These are phyloP conservation scores for Mythimna albipuncta DNA, from an alignment of 2,888 invertebrate species.

Conservation along the genomic window DNA sequence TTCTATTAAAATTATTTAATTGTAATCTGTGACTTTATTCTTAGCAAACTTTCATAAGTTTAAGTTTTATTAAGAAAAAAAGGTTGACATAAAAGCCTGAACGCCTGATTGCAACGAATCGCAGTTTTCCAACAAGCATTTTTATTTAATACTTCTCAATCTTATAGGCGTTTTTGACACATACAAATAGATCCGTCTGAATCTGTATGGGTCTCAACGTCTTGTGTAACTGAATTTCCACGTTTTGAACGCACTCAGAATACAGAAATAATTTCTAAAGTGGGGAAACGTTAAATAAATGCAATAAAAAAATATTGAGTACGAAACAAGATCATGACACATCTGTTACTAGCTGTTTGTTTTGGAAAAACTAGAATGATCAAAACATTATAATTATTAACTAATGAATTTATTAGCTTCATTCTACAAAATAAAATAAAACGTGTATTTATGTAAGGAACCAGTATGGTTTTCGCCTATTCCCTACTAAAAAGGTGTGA, in stretches of 20 bases:
- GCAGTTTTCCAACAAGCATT: background rate
- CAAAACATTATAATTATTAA: no score
- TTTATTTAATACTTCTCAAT: background rate
- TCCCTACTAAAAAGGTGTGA: no score
- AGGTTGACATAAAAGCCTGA: background rate
- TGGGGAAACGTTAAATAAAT: no score
- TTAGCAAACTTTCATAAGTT: background rate
- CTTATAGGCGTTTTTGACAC: background rate
- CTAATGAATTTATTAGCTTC: background rate
- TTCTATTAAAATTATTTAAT: background rate
- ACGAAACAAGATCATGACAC: background rate
- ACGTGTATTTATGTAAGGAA: no score
- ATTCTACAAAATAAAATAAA: background rate
- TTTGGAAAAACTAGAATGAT: no score
- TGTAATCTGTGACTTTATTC: background rate
- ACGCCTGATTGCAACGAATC: background rate
- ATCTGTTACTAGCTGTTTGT: background rate
- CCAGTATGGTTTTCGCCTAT: no score
- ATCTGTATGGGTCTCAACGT: no score
- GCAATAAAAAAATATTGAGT: no score
- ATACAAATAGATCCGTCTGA: background rate
- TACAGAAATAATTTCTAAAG: no score
- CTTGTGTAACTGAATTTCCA: no score
- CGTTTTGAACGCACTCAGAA: no score
- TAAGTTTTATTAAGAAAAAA: background rate